A percentile compares a stretch with the other conserved stretches of the same genome.
phyloP scores from a whole-genome alignment of 2,888 invertebrate species.

The Melanostoma scalare region DNA sequence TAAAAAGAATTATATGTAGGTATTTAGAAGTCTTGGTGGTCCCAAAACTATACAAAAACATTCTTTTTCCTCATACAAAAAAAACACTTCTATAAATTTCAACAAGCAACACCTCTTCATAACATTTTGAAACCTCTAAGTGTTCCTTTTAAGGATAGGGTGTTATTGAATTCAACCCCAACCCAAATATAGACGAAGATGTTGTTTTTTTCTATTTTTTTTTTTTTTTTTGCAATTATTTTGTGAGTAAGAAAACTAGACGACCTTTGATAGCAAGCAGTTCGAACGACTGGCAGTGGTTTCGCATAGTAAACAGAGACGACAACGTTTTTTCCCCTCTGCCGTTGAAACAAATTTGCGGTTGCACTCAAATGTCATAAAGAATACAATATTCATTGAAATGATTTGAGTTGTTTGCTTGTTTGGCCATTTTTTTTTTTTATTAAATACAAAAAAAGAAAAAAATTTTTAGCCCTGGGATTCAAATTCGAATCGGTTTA shows the following conservation, averaged over 20 bases:
- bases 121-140: no score
- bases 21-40: no score
- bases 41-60: no score
- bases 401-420: no score
- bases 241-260: constrained; percentile 8
- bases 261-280: constrained; percentile 29
- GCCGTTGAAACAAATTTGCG: constrained; percentile 10
- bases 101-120: no score
- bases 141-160: neutral
- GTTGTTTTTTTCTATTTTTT: neutral
- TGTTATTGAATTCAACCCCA: neutral
- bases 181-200: neutral
- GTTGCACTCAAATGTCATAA: constrained; percentile 23
- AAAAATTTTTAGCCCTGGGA: no score
- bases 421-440: no score
- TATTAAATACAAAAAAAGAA: no score
- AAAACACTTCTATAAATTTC: no score
- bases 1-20: no score
- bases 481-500: no score
- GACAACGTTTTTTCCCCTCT: constrained; percentile 3
- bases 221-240: neutral
- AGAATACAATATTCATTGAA: neutral
- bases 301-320: neutral
- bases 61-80: no score
- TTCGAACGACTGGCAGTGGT: constrained; percentile 11